Evolutionary conservation across 1,140 invertebrate genomes (phyloP), one percentile per base, ranked within the genome.

Genomic region (Chionoecetes opilio): DNA sequence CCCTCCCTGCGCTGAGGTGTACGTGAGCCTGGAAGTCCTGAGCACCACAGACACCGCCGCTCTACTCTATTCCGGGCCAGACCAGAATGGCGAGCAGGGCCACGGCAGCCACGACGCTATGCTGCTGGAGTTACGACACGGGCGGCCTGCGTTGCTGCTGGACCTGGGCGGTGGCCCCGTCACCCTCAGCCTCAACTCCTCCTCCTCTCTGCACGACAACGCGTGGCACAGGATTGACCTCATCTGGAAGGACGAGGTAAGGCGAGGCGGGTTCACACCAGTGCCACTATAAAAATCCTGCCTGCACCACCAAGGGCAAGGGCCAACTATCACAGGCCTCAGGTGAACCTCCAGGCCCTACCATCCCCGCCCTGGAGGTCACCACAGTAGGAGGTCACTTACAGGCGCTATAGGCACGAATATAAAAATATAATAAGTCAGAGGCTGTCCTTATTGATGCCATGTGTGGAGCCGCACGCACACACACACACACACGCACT

Each of bases 171-270:
- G 35, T 9, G 94, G 91, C 3, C 91, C 46, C 21, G 85, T 89
- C 37, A 91, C 86, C 35, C 94, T 95, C 35, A 37, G 9, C 85
- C 94, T 95, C 91, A 88, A 87, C 53, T 84, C 94, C 86, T 95
- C 94, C 46, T 89, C 87, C 91, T 82, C 94, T 37, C 63, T 95
- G 26, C 84, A 91, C 8, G 91, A 95, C 34, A 82, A 84, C 53
- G 32, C 46, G 26, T 95, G 94, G 94, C 94, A 95, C 53, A 92
- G 94, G 38, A 86, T 95, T 29, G 94, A 95, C 53, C 29, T 95
- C 46, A 32, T 89, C 9, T 95, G 94, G 89, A 75, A 91, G 46
- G 86, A 93, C 34, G 84, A 95, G 91, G 94, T 95, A 32, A 88
- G 85, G n/a, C 38, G 26, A 3, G 14, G 5, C 14, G 38, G 21